These are phyloP conservation scores for Drosophila fuyamai DNA, from an alignment of 1,140 invertebrate species.

Conservation along the genomic window DNA sequence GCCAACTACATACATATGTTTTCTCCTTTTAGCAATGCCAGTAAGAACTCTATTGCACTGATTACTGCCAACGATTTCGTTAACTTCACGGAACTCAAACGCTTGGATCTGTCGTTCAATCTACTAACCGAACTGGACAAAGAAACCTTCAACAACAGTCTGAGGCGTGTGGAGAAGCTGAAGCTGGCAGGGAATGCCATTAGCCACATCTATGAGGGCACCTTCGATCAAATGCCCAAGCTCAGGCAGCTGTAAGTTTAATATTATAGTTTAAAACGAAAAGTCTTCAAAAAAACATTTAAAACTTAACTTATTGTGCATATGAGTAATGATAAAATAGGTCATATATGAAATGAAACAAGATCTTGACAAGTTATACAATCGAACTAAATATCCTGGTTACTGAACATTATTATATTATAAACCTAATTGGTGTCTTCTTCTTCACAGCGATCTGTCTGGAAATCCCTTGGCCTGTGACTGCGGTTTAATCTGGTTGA, in stretches of 20 bases:
- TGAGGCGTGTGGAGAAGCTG: constrained; percentile 88
- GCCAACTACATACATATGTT: too few species aligned
- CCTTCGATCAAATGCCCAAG: constrained; percentile 88
- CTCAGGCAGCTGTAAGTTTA: constrained; percentile 90
- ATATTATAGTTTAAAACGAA: too few species aligned
- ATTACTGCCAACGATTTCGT: constrained; percentile 91
- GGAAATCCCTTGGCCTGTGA: constrained; percentile 93
- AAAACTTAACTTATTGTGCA: too few species aligned
- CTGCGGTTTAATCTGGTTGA: constrained; percentile 92
- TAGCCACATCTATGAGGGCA: constrained; percentile 87
- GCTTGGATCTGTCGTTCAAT: constrained; percentile 89
- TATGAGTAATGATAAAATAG: too few species aligned
- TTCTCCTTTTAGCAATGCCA: constrained; percentile 88
- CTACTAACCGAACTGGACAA: constrained; percentile 88
- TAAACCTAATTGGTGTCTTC: neutral
- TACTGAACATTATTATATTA: too few species aligned
- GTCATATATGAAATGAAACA: too few species aligned
- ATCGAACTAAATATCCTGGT: too few species aligned
- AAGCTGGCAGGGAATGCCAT: constrained; percentile 90
- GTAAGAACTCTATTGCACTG: constrained; percentile 90
- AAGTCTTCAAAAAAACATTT: too few species aligned
- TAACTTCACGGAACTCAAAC: constrained; percentile 88
- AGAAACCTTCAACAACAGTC: constrained; percentile 87
- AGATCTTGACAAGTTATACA: too few species aligned
- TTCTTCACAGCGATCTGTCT: constrained; percentile 88